These are phyloP conservation scores for Labeo catla DNA, from an alignment of 2,113 vertebrate genomes.

Conservation along the genomic window DNA sequence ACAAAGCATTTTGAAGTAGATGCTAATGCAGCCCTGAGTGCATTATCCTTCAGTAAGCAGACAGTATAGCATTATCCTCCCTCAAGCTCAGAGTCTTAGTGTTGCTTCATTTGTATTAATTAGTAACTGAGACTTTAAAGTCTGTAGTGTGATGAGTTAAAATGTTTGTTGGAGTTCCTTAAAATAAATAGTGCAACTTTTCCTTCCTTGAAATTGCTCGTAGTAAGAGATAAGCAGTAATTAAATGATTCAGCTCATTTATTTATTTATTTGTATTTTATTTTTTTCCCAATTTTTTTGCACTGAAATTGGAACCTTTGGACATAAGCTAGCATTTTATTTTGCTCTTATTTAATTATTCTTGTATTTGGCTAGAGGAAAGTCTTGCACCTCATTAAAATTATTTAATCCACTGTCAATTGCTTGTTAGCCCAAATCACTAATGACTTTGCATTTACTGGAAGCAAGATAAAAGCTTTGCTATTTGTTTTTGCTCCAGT, in stretches of 20 bases:
- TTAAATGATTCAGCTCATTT: background rate
- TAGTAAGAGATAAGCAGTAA: background rate
- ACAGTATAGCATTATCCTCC: conserved; percentile 7
- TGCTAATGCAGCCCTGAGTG: background rate
- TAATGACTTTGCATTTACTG: conserved; percentile 41
- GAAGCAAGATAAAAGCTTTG: conserved; percentile 38
- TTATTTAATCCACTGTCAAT: conserved; percentile 41
- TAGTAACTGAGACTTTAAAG: background rate
- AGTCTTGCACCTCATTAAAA: conserved; percentile 41
- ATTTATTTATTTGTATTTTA: background rate
- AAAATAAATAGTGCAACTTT: background rate
- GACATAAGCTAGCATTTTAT: background rate
- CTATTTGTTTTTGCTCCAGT: conserved; percentile 39
- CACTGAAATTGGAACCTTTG: background rate
- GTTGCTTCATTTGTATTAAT: conserved; percentile 23
- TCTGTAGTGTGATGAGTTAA: background rate
- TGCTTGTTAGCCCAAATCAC: conserved; percentile 40
- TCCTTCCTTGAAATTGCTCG: background rate
- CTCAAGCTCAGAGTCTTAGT: conserved; percentile 24
- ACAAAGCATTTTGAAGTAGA: conserved; percentile 22
- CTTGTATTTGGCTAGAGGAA: conserved; percentile 14
- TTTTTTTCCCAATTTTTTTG: too few species aligned
- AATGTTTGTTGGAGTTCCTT: background rate
- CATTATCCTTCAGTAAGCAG: conserved; percentile 12
- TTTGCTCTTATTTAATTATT: conserved; percentile 36